Conservation (phyloP, 2,888 invertebrate genomes). For the Caenorhabditis sulstoni region DNA sequence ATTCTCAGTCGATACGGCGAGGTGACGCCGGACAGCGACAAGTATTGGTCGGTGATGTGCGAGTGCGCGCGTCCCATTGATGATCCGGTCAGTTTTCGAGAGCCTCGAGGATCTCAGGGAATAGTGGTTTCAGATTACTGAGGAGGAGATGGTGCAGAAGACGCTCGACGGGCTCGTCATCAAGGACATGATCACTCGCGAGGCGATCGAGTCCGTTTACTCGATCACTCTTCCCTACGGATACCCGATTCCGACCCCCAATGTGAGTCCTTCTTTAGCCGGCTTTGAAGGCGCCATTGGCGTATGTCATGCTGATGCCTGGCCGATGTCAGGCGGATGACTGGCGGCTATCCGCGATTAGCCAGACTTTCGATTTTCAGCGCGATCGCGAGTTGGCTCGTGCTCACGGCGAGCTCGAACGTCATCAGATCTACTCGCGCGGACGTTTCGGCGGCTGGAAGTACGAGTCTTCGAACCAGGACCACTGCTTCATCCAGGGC, state of each 20-base stretch:
- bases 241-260: slow-evolving; percentile 79
- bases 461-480: slow-evolving; percentile 75
- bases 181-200: slow-evolving; percentile 77
- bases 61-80: slow-evolving; percentile 78
- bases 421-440: slow-evolving; percentile 76
- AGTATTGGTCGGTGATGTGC: slow-evolving; percentile 81
- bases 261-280: too few relatives aligned
- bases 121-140: slow-evolving; percentile 60
- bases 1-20: slow-evolving; percentile 79
- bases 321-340: too few relatives aligned
- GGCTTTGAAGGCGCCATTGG: too few relatives aligned
- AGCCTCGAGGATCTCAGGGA: too few relatives aligned
- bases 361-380: slow-evolving; percentile 32
- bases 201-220: slow-evolving; percentile 77
- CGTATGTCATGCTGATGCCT: too few relatives aligned
- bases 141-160: slow-evolving; percentile 75
- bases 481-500: slow-evolving; percentile 81
- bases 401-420: slow-evolving; percentile 77
- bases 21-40: slow-evolving; percentile 77
- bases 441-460: slow-evolving; percentile 80
- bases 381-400: slow-evolving; percentile 78
- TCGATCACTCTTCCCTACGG: slow-evolving; percentile 77
- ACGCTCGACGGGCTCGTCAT: slow-evolving; percentile 77
- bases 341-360: too few relatives aligned
- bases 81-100: slow-evolving; percentile 72